Percentiles rank a stretch among this genome's conserved stretches.
Conservation (phyloP, 2,113 vertebrate species). For the Catagonus wagneri region DNA sequence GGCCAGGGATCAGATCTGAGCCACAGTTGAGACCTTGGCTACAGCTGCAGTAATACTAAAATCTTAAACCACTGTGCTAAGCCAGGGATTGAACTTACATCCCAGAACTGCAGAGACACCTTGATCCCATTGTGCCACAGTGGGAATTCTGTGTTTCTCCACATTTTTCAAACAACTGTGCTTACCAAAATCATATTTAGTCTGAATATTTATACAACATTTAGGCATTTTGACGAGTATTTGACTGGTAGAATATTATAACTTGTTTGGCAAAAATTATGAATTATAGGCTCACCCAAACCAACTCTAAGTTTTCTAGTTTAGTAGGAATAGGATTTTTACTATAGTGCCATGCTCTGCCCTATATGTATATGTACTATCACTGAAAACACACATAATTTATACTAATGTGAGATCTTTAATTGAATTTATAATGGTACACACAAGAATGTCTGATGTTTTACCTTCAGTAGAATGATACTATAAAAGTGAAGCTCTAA, state of each 20-base stretch:
- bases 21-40: too few relatives aligned
- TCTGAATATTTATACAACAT: background rate
- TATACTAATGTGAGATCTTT: background rate
- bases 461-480: background rate
- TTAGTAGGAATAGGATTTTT: background rate
- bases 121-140: too few relatives aligned
- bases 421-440: background rate
- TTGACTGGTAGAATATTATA: background rate
- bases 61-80: too few relatives aligned
- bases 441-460: background rate
- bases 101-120: too few relatives aligned
- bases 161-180: background rate
- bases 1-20: too few relatives aligned
- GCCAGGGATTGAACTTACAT: too few relatives aligned
- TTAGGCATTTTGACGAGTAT: background rate
- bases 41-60: too few relatives aligned
- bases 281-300: background rate
- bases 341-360: background rate
- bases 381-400: background rate
- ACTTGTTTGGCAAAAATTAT: conserved; percentile 8
- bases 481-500: background rate
- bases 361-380: background rate
- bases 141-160: background rate
- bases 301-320: background rate
- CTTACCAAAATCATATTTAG: background rate